Base-by-base conservation (phyloP, 2,888 invertebrate genomes). In the Flabesymbios commensalis region DNA sequence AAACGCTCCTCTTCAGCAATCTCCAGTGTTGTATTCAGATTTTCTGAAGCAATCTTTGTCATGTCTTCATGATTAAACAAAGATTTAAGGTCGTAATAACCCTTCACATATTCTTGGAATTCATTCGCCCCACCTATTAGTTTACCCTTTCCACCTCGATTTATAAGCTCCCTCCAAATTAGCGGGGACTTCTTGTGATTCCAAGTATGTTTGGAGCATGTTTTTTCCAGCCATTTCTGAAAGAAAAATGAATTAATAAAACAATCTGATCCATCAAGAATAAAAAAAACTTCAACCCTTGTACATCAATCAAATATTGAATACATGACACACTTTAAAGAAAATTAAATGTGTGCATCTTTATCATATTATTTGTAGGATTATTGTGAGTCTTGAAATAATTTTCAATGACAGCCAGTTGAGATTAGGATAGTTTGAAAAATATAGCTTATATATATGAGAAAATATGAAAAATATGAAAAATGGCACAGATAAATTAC, bases 91-190 rank as follows among this genome's bases (percentile, higher is more conserved):
- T 75, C 78, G 65, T 83, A 83, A 65, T 83, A 83, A 1, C 74
- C 77, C 33, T 73, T 41, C 4, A 63, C 72, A 54, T 76, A 77
- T 60, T 83, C 82, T 67, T 82, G 66, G 51, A 83, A 82, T 41
- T 83, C 82, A 68, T 81, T 83, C 3, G 78, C 75, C n/a, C 78
- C 81, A 32, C 82, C 82, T 41, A 83, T 79, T 2, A 81, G 71
- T 28, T 78, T 75, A 28, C 82, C 82, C 67, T 82, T 83, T 5
- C 83, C 82, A 24, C 83, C 83, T 19, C 82, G 70, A 61, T 83
- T 80, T 7, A 83, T 74, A 51, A 83, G 67, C 64, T 83, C 83
- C 41, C 83, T 68, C 83, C 83, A 83, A 3, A 83, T 73, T 19
- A 83, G 64, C 1, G 83, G 83, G 1, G 83, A 83, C 59, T 72